phyloP scores from a whole-genome alignment of 64 coral and sea anemone genomes.

The Platygyra sinensis region DNA sequence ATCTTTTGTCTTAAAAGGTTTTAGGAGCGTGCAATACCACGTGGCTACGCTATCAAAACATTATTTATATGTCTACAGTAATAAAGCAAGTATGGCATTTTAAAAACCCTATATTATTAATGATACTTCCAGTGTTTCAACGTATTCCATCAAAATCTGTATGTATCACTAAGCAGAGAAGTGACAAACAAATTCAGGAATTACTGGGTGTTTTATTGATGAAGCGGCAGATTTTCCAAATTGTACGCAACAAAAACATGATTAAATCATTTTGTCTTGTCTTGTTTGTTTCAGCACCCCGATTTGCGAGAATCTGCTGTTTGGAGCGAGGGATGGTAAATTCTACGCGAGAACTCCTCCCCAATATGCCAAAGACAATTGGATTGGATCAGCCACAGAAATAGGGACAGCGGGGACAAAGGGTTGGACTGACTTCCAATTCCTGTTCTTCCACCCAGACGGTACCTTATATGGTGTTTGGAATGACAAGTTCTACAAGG shows the following conservation, averaged over 20 bases:
- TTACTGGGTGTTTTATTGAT: background rate
- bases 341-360: slow-evolving; percentile 14
- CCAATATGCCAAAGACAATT: background rate
- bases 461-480: background rate
- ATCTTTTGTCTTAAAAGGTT: no score
- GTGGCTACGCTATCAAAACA: no score
- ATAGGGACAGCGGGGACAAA: background rate
- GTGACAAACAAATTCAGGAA: no score
- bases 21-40: no score
- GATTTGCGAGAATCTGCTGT: background rate
- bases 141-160: no score
- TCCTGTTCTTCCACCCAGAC: background rate
- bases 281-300: slow-evolving; percentile 1
- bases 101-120: no score
- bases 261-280: background rate
- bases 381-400: background rate
- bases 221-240: background rate
- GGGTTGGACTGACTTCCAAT: background rate
- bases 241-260: no score
- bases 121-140: no score
- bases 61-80: no score
- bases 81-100: no score
- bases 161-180: no score
- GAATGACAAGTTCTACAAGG: slow-evolving; percentile 24
- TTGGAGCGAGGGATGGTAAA: slow-evolving; percentile 6